Evolutionary conservation across 2,888 invertebrate genomes (phyloP).

Genomic region (Acutogordius australiensis): DNA sequence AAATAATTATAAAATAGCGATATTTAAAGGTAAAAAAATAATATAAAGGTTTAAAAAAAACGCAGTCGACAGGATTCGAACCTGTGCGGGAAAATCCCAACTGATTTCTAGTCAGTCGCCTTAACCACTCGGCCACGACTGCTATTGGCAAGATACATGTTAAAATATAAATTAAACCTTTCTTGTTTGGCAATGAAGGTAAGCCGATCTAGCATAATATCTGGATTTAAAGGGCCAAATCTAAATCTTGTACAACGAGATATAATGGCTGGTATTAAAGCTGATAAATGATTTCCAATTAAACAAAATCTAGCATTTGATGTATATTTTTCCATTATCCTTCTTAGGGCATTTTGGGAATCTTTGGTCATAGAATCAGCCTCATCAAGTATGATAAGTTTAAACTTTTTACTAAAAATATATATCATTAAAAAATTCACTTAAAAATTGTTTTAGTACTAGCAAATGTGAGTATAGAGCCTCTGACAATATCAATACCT

Average conservation of each 20-base stretch:
- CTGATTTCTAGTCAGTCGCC: slow-evolving; percentile 11
- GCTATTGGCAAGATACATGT: neutral
- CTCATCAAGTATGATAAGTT: slow-evolving; percentile 81
- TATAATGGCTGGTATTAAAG: slow-evolving; percentile 91
- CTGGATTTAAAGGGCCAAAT: slow-evolving; percentile 55
- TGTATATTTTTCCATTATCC: slow-evolving; percentile 94
- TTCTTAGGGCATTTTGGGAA: slow-evolving; percentile 81
- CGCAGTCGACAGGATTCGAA: slow-evolving; percentile 10
- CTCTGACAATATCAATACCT: too few species aligned
- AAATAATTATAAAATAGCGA: neutral
- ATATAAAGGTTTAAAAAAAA: neutral
- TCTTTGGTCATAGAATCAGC: slow-evolving; percentile 98
- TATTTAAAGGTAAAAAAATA: neutral
- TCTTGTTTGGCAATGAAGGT: slow-evolving; percentile 51
- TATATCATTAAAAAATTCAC: too few species aligned
- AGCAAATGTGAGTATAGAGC: too few species aligned
- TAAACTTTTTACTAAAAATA: slow-evolving; percentile 31
- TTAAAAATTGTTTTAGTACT: too few species aligned
- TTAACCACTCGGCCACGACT: slow-evolving; percentile 11
- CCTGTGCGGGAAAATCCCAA: slow-evolving; percentile 10
- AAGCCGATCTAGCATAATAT: slow-evolving; percentile 61
- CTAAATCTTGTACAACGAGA: slow-evolving; percentile 84
- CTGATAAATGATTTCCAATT: slow-evolving; percentile 88
- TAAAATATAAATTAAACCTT: slow-evolving; percentile 31
- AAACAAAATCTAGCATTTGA: slow-evolving; percentile 92